Base-by-base conservation (phyloP, 2,888 invertebrate species). In the Thymelicus acteon region DNA sequence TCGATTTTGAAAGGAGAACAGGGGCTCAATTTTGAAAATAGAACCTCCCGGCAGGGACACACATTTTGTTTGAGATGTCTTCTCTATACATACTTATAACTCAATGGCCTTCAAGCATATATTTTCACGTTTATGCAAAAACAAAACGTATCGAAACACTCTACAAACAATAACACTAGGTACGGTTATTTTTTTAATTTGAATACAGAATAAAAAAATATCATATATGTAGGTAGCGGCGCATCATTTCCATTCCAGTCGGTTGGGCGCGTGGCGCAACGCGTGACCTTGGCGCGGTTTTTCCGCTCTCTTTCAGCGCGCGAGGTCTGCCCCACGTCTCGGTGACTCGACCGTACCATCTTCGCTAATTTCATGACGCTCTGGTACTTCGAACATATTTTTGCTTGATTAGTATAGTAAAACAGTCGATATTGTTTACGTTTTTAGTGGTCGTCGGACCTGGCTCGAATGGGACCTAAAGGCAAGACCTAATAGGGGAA, bases 291-390 rank as follows among this genome's bases (percentile, higher is more conserved):
- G 93, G 83, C 91, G 92, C 80, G 74, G 82, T 89, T 93, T 91
- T 93, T 93, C 91, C 93, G 93, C 93, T 93, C 93, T 93, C 93
- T 93, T 93, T 93, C 89, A 90, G 90, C 83, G 79, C 77, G 82
- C 87, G 89, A 90, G 88, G 89, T 88, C 87, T 73, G 72, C 68
- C 70, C 71, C 67, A 48, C 74, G 75, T 75, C 75, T 78, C 77
- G 74, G 75, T 65, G 63, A 73, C 75, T 54, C 76, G 67, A 72
- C 54, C 73, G 76, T 77, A 76, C 76, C 79, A 75, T 79, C 77
- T 76, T 76, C 68, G 68, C 71, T 63, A 63, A 74, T 76, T 75
- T 75, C 74, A 74, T 73, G 72, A 63, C 63, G 31, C 62, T 24
- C 19, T 37, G 31, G 15, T 52, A 52, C 49, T 7, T 44, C 4